Conservation (phyloP, 2,888 invertebrate species). For the Cylindroiulus punctatus region DNA sequence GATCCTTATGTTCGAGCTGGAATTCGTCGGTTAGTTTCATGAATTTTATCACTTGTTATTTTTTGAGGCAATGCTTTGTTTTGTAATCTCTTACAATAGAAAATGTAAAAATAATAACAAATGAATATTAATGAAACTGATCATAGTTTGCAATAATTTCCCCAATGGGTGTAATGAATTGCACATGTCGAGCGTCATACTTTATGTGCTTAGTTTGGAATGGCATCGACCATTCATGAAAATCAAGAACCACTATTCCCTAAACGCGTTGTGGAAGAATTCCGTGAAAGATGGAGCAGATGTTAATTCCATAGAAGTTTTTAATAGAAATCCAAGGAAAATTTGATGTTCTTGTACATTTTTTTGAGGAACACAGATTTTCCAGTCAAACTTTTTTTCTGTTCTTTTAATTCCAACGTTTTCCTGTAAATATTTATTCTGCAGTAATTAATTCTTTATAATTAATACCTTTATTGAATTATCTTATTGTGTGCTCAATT, state of each 20-base stretch:
- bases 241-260: background rate
- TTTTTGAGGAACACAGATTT: background rate
- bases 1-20: background rate
- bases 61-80: background rate
- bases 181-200: background rate
- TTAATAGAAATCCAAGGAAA: background rate
- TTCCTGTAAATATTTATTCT: background rate
- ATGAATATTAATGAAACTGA: background rate
- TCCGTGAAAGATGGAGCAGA: background rate
- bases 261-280: background rate
- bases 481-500: background rate
- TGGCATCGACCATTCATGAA: background rate
- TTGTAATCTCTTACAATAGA: background rate
- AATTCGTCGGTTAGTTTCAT: background rate
- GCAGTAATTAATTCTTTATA: background rate
- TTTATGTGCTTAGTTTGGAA: background rate
- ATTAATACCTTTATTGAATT: background rate
- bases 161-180: background rate
- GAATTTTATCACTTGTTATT: conserved; percentile 1
- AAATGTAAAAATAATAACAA: background rate
- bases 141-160: background rate
- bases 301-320: background rate
- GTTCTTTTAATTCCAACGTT: background rate
- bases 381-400: background rate
- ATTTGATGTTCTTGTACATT: background rate